Conservation (phyloP, 2,797 vertebrate genomes). For the Peromyscus attwateri region DNA sequence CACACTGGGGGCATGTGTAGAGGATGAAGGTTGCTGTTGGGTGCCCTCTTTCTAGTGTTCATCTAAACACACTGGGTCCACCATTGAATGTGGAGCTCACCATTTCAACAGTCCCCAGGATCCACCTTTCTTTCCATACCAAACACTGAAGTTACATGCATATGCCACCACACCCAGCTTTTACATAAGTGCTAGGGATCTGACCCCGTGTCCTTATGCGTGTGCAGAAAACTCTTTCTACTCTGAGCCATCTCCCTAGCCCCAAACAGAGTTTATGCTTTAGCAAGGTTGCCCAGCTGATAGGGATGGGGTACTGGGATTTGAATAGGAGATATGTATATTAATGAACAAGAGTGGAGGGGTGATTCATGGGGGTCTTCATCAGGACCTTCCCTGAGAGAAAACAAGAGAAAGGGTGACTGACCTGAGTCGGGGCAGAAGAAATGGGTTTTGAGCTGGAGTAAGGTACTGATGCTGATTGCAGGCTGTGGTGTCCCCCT, state of each 20-base stretch:
- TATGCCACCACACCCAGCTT: neutral
- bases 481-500: neutral
- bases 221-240: neutral
- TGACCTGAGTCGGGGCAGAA: neutral
- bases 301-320: neutral
- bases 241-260: neutral
- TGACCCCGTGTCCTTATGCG: rapidly evolving
- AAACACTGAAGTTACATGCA: neutral
- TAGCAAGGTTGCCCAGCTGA: neutral
- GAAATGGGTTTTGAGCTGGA: neutral
- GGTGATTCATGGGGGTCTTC: neutral
- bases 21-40: neutral
- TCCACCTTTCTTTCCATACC: neutral
- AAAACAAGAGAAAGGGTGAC: neutral
- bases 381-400: neutral
- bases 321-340: neutral
- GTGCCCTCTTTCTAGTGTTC: neutral
- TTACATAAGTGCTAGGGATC: neutral
- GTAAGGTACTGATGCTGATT: neutral
- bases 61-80: neutral
- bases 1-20: neutral
- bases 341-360: neutral
- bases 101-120: neutral
- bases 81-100: neutral
- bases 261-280: neutral